phyloP scores from a whole-genome alignment of 2,113 vertebrate genomes.

The Mesocricetus auratus region DNA sequence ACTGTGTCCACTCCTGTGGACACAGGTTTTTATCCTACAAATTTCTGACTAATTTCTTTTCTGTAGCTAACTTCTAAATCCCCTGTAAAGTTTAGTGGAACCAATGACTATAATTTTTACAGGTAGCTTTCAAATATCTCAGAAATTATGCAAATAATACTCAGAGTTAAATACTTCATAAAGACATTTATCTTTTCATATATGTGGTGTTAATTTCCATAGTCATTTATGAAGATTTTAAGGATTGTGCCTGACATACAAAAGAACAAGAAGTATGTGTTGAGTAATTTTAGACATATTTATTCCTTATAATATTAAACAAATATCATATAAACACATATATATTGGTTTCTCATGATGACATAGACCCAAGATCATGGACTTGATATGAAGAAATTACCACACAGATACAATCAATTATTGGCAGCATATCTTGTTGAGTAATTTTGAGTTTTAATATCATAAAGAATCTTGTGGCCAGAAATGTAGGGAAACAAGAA shows the following conservation, averaged over 20 bases:
- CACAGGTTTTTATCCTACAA: background rate
- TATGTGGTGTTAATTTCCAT: background rate
- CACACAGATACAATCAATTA: background rate
- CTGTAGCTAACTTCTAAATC: background rate
- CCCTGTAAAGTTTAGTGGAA: background rate
- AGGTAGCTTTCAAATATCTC: background rate
- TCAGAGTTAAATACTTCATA: background rate
- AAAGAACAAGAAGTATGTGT: background rate
- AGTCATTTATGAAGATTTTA: background rate
- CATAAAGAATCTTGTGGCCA: conserved; percentile 25
- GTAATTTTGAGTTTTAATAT: background rate
- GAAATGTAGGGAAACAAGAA: conserved; percentile 23
- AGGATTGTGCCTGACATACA: background rate
- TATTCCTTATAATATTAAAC: background rate
- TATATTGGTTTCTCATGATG: background rate
- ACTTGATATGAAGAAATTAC: background rate
- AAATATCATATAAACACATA: background rate
- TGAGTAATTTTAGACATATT: background rate
- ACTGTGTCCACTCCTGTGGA: background rate
- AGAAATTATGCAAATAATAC: background rate
- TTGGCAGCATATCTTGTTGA: background rate
- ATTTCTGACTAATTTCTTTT: background rate
- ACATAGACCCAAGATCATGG: background rate
- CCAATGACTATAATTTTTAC: background rate
- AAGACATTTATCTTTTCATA: conserved; percentile 2